phyloP scores from a whole-genome alignment of 1,140 invertebrate species.

The Lutraria rhynchaena region DNA sequence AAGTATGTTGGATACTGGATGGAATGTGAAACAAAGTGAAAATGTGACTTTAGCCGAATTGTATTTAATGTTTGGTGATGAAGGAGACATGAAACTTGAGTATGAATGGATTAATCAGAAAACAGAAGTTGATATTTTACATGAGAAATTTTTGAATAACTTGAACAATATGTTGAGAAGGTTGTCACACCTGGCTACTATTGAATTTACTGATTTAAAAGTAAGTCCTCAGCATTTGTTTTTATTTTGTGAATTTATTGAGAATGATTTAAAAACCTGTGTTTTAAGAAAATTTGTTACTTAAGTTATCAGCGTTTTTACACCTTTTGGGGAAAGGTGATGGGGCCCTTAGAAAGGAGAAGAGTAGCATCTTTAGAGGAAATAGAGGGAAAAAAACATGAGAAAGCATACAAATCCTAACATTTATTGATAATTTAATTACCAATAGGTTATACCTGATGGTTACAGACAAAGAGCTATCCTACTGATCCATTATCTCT shows the following conservation, averaged over 20 bases:
- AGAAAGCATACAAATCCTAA: no score
- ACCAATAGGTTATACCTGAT: no score
- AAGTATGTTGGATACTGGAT: slow-evolving; percentile 86
- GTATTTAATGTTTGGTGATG: slow-evolving; percentile 93
- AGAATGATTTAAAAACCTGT: neutral
- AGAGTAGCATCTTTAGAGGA: no score
- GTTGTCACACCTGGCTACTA: slow-evolving; percentile 75
- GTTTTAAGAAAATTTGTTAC: neutral
- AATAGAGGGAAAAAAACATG: no score
- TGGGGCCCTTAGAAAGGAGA: no score
- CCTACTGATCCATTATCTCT: no score
- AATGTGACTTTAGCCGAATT: slow-evolving; percentile 93
- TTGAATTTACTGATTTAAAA: slow-evolving; percentile 75
- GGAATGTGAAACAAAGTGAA: slow-evolving; percentile 89
- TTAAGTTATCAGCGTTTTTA: neutral
- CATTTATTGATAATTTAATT: no score
- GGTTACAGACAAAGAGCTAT: no score
- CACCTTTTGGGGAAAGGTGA: no score
- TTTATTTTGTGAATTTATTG: slow-evolving; percentile 1
- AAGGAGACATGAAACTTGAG: slow-evolving; percentile 90
- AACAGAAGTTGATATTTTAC: slow-evolving; percentile 14
- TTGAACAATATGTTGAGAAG: slow-evolving; percentile 75
- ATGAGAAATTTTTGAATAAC: slow-evolving; percentile 53
- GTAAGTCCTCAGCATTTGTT: neutral
- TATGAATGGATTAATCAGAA: slow-evolving; percentile 88